Evolutionary conservation across 2,888 invertebrate genomes (phyloP), one percentile per base, ranked within the genome.

Genomic region (Eristalis pertinax): DNA sequence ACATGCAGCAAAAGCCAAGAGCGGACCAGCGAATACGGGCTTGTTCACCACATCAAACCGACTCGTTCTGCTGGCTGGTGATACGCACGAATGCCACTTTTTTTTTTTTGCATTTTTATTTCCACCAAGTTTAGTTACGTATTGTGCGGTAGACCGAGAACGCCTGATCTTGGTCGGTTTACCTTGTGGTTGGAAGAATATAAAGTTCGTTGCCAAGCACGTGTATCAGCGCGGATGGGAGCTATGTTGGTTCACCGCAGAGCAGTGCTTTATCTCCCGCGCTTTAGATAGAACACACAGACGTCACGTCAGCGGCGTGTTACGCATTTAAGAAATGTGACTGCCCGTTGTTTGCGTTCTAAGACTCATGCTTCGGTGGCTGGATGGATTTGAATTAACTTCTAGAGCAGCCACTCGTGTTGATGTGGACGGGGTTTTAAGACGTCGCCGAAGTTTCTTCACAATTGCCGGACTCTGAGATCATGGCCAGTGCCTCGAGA

Each of bases 161-260:
- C 50, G 50, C 50, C 8, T 50, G 56, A 32, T 41, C 41, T 41
- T 41, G 60, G 4, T 60, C 56, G 56, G 29, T 65, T 63, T 58
- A 58, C 13, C 41, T 65, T 65, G 65, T 7, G 65, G 35, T n/a
- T 19, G n/a, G 24, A 41, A 67, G 67, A 58, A n/a, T n/a, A n/a
- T 60, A 26, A 56, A 35, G 22, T 56, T 38, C 50, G 26, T 19
- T 73, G 41, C 64, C 19, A 19, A 38, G 38, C 70, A 70, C 70
- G 70, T 60, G 70, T 50, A 19, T 8, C 19, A 8, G 50, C 2
- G 50, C 19, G 50, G 19, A n/a, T 8, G 50, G 1, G 50, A 2
- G 50, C 1, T 50, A 38, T 19, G n/a, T 50, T 50, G 50, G 19
- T 8, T 50, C 19, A 2, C 19, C 50, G 50, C 50, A 19, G 19